Evolutionary conservation across 2,113 vertebrate genomes (phyloP).

Genomic region (Garra rufa): DNA sequence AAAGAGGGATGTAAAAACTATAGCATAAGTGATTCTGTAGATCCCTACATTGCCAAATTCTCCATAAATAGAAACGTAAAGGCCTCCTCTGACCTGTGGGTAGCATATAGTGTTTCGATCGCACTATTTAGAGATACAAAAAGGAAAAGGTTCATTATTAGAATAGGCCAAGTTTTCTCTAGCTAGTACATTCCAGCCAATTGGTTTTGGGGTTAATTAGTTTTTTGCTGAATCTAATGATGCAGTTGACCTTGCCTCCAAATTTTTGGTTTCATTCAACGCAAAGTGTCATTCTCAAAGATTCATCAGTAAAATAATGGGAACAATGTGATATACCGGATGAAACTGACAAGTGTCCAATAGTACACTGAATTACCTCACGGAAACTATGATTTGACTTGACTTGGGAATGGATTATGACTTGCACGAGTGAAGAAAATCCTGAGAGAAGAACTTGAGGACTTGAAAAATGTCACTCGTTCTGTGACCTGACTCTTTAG

Average conservation of each 20-base stretch:
- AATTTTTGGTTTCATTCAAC: constrained; percentile 15
- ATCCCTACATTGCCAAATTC: constrained; percentile 45
- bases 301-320: constrained; percentile 4
- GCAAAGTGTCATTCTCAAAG: constrained; percentile 7
- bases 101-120: constrained; percentile 49
- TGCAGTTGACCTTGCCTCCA: neutral
- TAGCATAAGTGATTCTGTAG: constrained; percentile 5
- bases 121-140: constrained; percentile 64
- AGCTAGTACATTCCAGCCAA: constrained; percentile 2
- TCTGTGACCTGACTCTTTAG: constrained; percentile 38
- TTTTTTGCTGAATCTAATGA: neutral
- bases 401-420: constrained; percentile 12
- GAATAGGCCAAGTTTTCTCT: constrained; percentile 5
- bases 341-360: neutral
- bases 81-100: constrained; percentile 60
- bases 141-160: constrained; percentile 56
- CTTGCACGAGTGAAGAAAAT: constrained; percentile 1
- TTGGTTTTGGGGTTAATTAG: neutral
- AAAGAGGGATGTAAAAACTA: constrained; percentile 32
- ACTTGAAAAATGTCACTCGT: constrained; percentile 17
- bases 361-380: constrained; percentile 12
- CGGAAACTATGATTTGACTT: neutral
- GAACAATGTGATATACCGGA: neutral
- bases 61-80: constrained; percentile 43
- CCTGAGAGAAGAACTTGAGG: neutral